Base-by-base conservation (phyloP, 2,888 invertebrate species). In the Machimus rusticus region DNA sequence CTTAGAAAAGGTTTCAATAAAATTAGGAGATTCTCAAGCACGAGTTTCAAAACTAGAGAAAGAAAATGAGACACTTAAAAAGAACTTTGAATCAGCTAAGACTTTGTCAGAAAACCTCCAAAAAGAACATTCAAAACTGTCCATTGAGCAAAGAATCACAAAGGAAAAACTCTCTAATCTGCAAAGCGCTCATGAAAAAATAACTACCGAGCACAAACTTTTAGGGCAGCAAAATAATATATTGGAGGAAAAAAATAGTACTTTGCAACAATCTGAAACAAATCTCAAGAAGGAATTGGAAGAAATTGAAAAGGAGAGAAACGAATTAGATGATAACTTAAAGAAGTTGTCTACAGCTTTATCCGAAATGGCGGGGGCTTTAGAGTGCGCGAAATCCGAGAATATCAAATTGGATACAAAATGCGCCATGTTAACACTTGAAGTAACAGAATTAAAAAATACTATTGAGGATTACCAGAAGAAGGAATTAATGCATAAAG, bases 381-480 rank as follows among this genome's bases (percentile, higher is more conserved):
- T 89, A 5, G 87, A 87, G 66, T 84, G 88, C 6, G 51, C 85
- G 14, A 89, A 89, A 74, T 55, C 77, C 2, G 89, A 90, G 16
- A 77, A 91, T 5, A 88, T 88, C 28, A 87, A 84, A 2, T 77
- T 89, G 1, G 91, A 92, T 74, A 87, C 89, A n/a, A 86, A 88
- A 6, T 90, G 90, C 86, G 90, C 90, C 5, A 88, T 89, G 31
- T 88, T 92, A 9, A 90, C 89, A 85, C 88, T 90, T 6, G 91
- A 92, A 87, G 89, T 91, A 37, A 91, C 90, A 12, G 90, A 89
- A 0, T 89, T 91, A 2, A 91, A 91, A 55, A 90, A 89, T 0
- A 88, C 90, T 31, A 87, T 91, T 4, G 87, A 89, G 19, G 88
- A 89, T 1, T 31, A 81, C 23, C 23, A 66, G 23, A 23, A 23